These are phyloP conservation scores for Drosophila glabriapex DNA, from an alignment of 2,888 invertebrate species.

Conservation along the genomic window DNA sequence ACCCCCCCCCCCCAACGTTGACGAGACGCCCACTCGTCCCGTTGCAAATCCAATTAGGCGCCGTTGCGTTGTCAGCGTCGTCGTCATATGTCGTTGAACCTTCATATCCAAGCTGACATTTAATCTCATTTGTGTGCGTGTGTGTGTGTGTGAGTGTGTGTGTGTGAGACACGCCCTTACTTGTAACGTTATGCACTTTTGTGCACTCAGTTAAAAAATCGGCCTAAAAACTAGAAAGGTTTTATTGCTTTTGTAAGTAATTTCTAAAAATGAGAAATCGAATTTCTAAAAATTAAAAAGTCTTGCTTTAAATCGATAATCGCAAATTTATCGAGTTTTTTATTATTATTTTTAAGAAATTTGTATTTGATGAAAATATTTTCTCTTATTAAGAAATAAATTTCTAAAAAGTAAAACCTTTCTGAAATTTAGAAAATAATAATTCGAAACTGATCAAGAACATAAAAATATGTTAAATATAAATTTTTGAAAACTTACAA, in stretches of 20 bases:
- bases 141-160: slow-evolving; percentile 12
- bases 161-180: slow-evolving; percentile 18
- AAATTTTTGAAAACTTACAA: background rate
- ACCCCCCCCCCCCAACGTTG: background rate
- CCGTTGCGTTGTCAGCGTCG: slow-evolving; percentile 59
- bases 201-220: slow-evolving; percentile 1
- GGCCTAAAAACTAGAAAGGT: background rate
- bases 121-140: slow-evolving; percentile 65
- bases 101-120: slow-evolving; percentile 58
- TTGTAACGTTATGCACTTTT: background rate
- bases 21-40: slow-evolving; percentile 38
- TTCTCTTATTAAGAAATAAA: background rate
- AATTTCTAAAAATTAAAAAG: background rate
- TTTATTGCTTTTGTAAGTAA: background rate
- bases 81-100: slow-evolving; percentile 75
- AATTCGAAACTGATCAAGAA: background rate
- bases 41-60: slow-evolving; percentile 77
- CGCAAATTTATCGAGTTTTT: background rate
- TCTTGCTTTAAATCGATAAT: background rate
- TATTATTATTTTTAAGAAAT: background rate
- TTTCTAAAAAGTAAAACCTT: background rate
- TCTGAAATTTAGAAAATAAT: background rate
- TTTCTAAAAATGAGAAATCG: background rate
- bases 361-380: background rate
- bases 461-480: background rate